Base-by-base conservation (phyloP, 2,113 vertebrate genomes). In the Hemichromis elongatus region DNA sequence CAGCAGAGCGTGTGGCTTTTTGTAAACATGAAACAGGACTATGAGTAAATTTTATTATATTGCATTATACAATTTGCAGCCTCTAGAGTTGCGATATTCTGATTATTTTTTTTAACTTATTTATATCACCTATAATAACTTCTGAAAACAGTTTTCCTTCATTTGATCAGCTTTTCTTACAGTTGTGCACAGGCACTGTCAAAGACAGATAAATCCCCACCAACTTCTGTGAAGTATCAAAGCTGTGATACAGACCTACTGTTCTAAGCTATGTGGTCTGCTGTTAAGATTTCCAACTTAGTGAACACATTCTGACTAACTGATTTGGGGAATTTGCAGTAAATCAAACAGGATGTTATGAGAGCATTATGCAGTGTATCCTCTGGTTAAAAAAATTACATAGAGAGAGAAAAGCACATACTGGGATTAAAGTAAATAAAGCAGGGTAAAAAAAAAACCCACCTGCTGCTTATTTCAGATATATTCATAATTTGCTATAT, bases 1-100 rank as follows among this genome's bases (percentile, higher is more conserved):
- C 81, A 52, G 81, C 80, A 42, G 55, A 81, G 73, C 8, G 28
- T 80, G 89, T 90, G 84, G 77, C 83, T 85, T 75, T 80, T 81
- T 80, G 55, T 37, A 9, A 68, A 68, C 26, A 84, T 59, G 26
- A 18, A 30, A 50, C 42, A 30, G 14, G 68, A 5, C 68, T 75
- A 12, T 30, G 21, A 73, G 24, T 30, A 47, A 19, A 47, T 73
- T 30, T 19, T 12, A 50, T 28, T 50, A 47, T 73, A 18, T 26
- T 73, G 4, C 11, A 73, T 3, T 50, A 50, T 37, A 37, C 37
- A 19, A 66, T 66, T 66, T 66, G 0, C 16, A 19, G 24, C 68
- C 9, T 75, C 16, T 30, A 19, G 24, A 28, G 42, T 50, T 75
- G 45, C 26, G 4, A 3, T 75, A 52, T 75, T 52, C 1, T 2